Evolutionary conservation across 2,113 vertebrate species (phyloP).

Genomic region (Hydrochoerus hydrochaeris): DNA sequence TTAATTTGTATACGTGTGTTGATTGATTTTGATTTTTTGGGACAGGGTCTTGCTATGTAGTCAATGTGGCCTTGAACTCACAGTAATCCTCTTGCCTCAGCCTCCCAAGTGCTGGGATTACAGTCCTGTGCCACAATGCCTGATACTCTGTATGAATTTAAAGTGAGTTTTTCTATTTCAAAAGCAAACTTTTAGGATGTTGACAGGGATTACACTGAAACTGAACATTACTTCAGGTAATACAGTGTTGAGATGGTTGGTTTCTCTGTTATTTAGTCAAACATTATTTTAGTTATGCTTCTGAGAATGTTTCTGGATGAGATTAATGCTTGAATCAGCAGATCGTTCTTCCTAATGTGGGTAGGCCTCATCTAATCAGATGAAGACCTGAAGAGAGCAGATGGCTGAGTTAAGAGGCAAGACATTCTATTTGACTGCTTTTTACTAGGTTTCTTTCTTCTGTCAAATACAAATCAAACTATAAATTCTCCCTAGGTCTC

Average conservation of each 20-base stretch:
- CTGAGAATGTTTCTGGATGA: neutral
- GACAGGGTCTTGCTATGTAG: neutral
- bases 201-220: too few relatives aligned
- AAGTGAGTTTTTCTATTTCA: too few relatives aligned
- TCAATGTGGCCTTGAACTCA: neutral
- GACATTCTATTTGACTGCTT: neutral
- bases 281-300: neutral
- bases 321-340: neutral
- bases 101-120: too few relatives aligned
- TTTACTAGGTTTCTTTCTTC: neutral
- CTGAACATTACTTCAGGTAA: neutral
- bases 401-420: neutral
- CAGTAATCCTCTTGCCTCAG: too few relatives aligned
- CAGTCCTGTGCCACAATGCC: too few relatives aligned
- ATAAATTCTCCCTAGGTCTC: too few relatives aligned
- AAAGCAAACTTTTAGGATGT: neutral
- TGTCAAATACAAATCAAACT: neutral
- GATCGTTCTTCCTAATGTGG: too few relatives aligned
- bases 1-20: neutral
- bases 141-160: too few relatives aligned
- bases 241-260: neutral
- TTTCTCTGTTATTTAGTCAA: neutral
- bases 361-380: neutral
- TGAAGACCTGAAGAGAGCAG: neutral
- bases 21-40: neutral